These are phyloP conservation scores for Yponomeuta sedellus DNA, from an alignment of 2,888 invertebrate species.

Conservation along the genomic window DNA sequence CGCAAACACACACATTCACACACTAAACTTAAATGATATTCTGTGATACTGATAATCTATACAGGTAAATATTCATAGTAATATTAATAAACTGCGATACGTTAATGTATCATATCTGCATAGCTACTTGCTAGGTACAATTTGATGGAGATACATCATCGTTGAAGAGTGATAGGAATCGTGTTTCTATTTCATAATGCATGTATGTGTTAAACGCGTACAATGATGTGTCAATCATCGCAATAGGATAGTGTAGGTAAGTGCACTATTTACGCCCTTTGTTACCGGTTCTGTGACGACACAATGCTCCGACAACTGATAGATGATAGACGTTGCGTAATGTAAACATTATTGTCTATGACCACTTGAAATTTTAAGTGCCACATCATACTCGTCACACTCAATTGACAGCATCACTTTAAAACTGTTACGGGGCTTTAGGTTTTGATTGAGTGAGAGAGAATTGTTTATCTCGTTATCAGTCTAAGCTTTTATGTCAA, in stretches of 20 bases:
- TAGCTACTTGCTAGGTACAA: neutral
- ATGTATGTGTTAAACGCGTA: neutral
- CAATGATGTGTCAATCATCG: conserved; percentile 10
- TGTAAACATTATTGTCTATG: conserved; percentile 4
- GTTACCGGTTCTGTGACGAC: conserved; percentile 1
- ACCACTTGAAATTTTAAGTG: neutral
- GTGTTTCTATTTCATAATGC: conserved; percentile 11
- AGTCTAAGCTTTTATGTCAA: neutral
- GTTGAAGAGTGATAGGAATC: conserved; percentile 2
- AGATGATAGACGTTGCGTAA: conserved; percentile 2
- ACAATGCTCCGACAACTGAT: neutral
- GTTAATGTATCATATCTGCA: too few relatives aligned
- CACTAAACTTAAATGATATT: neutral
- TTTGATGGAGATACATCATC: neutral
- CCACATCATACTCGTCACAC: neutral
- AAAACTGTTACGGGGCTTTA: neutral
- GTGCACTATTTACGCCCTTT: conserved; percentile 10
- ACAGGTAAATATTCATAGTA: too few relatives aligned
- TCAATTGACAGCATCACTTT: conserved; percentile 3
- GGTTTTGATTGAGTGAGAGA: neutral
- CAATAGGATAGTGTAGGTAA: conserved; percentile 11
- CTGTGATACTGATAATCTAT: too few relatives aligned
- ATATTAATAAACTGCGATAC: too few relatives aligned
- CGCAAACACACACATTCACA: neutral
- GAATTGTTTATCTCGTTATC: neutral